These are phyloP conservation scores for Bryconaethiops microstoma DNA, from an alignment of 2,797 vertebrate species.

Conservation along the genomic window DNA sequence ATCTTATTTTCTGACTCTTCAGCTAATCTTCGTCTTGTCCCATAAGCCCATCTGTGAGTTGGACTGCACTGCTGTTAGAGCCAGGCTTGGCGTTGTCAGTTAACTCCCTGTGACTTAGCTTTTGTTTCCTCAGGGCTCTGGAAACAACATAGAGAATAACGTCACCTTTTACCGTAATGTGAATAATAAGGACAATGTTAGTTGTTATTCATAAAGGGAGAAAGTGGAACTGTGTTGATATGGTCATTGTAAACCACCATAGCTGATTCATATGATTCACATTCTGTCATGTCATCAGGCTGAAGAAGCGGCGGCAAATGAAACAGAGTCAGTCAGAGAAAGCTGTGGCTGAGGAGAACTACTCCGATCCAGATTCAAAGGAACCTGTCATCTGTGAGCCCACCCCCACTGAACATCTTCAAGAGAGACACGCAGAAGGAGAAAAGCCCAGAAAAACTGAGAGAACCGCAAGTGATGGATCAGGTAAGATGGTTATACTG, in stretches of 20 bases:
- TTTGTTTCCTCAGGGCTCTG: conserved; percentile 26
- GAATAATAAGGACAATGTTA: neutral
- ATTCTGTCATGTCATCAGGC: conserved; percentile 59
- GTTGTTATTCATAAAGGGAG: neutral
- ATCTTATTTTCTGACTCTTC: conserved; percentile 45
- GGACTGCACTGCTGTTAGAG: neutral
- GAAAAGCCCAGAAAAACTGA: conserved; percentile 35
- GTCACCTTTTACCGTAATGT: neutral
- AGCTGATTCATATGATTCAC: neutral
- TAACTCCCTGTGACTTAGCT: conserved; percentile 36
- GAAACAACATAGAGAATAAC: conserved; percentile 33
- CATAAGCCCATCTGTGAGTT: conserved; percentile 1
- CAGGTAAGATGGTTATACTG: conserved; percentile 57
- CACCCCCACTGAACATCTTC: conserved; percentile 49
- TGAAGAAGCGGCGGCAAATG: conserved; percentile 77
- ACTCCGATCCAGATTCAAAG: conserved; percentile 50
- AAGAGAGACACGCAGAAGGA: conserved; percentile 58
- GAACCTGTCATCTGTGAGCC: conserved; percentile 64
- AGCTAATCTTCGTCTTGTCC: neutral
- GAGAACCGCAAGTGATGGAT: conserved; percentile 48
- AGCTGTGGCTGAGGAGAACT: conserved; percentile 64
- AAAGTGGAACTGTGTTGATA: neutral
- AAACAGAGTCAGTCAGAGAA: conserved; percentile 74
- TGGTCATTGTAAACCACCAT: neutral
- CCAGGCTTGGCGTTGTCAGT: conserved; percentile 21